Percentiles rank a stretch among this genome's conserved stretches.
Conservation (phyloP, 2,797 vertebrate genomes). For the Eleutherodactylus coqui region DNA sequence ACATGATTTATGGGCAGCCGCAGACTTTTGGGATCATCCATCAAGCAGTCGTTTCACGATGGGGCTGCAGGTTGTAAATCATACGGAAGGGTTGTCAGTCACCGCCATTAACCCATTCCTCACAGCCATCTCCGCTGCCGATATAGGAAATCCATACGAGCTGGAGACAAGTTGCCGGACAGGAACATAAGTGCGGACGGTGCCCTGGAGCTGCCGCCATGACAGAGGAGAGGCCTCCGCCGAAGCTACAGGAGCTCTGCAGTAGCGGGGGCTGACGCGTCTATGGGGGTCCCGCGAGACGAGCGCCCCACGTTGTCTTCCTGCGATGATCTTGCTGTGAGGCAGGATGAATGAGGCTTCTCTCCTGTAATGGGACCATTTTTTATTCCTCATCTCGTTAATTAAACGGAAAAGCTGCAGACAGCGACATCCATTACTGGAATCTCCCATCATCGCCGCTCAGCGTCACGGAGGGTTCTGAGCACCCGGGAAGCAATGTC, state of each 20-base stretch:
- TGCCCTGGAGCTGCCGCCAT: background rate
- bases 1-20: conserved; percentile 99
- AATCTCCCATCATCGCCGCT: background rate
- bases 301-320: background rate
- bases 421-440: background rate
- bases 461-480: background rate
- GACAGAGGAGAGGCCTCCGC: background rate
- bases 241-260: background rate
- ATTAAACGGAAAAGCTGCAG: background rate
- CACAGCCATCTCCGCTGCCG: conserved; percentile 69
- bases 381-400: background rate
- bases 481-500: background rate
- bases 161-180: background rate
- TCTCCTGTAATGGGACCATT: background rate
- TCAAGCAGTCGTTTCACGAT: conserved; percentile 96
- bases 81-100: conserved; percentile 99
- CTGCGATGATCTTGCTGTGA: background rate
- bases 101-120: conserved; percentile 95
- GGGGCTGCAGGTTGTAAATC: conserved; percentile 99
- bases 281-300: background rate
- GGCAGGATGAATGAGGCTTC: background rate
- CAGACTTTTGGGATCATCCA: conserved; percentile 99
- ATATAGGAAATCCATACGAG: conserved; percentile 34
- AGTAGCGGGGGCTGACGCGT: background rate
- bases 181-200: background rate